Percentiles rank a stretch among this genome's conserved stretches.
phyloP scores from a whole-genome alignment of 2,888 invertebrate genomes.

The Euphydryas editha region DNA sequence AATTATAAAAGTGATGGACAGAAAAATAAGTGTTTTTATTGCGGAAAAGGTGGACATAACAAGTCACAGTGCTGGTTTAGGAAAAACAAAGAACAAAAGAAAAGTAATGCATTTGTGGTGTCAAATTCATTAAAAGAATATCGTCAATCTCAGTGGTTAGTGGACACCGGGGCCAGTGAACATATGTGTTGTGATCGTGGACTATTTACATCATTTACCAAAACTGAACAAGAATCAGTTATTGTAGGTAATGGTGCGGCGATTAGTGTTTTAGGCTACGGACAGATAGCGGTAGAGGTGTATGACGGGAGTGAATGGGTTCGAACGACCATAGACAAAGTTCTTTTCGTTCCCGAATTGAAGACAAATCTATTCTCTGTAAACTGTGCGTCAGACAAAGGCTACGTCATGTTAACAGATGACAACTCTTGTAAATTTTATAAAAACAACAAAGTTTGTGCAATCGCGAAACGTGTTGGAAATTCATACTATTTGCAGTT shows the following conservation, averaged over 20 bases:
- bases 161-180: background rate
- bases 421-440: conserved; percentile 36
- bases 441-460: conserved; percentile 31
- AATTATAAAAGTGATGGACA: background rate
- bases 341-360: no score
- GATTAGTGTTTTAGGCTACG: no score
- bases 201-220: background rate
- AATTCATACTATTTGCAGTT: conserved; percentile 40
- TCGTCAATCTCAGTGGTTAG: background rate
- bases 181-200: background rate
- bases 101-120: background rate
- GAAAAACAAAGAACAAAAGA: background rate
- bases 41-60: background rate
- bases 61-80: background rate
- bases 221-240: background rate
- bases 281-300: no score
- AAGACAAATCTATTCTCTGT: conserved; percentile 31
- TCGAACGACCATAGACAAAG: no score
- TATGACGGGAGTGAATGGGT: no score
- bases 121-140: background rate
- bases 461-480: conserved; percentile 40
- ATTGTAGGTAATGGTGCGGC: background rate
- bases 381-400: conserved; percentile 38
- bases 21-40: background rate
- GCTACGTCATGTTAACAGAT: conserved; percentile 44